A percentile compares a stretch with the other conserved stretches of the same genome.
Evolutionary conservation across 2,113 vertebrate species (phyloP).

Genomic region (Brienomyrus brachyistius): DNA sequence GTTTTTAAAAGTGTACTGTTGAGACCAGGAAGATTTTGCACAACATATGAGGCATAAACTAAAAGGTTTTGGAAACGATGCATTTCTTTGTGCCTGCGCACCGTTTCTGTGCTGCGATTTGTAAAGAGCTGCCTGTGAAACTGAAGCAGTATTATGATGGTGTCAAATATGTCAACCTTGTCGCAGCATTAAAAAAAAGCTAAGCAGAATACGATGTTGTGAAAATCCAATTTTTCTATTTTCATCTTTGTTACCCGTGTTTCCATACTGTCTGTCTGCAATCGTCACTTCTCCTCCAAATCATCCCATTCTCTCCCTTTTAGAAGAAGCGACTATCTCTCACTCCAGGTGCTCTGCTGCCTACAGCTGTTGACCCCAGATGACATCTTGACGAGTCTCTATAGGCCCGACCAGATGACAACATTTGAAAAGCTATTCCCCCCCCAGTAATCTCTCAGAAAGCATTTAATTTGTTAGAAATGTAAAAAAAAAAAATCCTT

Average conservation of each 20-base stretch:
- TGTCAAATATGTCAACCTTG: neutral
- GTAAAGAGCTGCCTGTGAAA: neutral
- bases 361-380: conserved; percentile 45
- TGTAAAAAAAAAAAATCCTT: neutral
- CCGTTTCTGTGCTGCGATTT: neutral
- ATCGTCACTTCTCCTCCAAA: neutral
- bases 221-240: neutral
- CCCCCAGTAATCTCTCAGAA: conserved; percentile 33
- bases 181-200: neutral
- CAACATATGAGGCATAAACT: neutral
- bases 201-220: neutral
- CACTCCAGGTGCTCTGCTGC: conserved; percentile 52
- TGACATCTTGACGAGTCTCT: conserved; percentile 38
- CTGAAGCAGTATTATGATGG: neutral
- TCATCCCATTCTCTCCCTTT: neutral
- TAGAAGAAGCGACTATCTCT: conserved; percentile 42
- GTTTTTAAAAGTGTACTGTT: neutral
- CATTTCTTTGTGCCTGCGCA: neutral
- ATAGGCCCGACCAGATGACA: conserved; percentile 36
- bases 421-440: conserved; percentile 43
- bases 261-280: neutral
- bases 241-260: neutral
- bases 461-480: conserved; percentile 27
- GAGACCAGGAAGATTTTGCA: neutral
- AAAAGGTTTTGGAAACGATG: neutral